These are phyloP conservation scores for Actenoides lindsayi DNA, from an alignment of 2,113 vertebrate species.

Conservation along the genomic window DNA sequence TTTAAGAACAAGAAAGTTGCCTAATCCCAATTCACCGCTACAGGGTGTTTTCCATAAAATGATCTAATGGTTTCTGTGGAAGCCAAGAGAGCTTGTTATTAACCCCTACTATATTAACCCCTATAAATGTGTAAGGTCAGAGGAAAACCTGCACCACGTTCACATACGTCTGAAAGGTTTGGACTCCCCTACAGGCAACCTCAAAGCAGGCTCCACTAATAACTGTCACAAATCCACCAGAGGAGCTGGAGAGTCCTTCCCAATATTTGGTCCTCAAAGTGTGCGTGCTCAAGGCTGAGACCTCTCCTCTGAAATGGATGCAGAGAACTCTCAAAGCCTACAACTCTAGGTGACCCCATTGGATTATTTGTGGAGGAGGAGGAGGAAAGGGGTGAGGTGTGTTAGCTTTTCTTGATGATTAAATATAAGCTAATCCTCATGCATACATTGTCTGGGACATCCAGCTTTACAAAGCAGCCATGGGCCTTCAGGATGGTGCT, in stretches of 20 bases:
- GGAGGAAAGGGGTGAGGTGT: not conserved
- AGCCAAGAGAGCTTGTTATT: not conserved
- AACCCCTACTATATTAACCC: not conserved
- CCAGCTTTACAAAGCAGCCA: not conserved
- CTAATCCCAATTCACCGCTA: not conserved
- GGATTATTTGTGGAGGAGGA: not conserved
- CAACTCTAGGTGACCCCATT: not conserved
- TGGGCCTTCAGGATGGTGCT: not conserved
- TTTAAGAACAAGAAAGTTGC: not conserved
- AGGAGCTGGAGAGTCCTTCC: not conserved
- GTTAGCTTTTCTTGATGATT: not conserved
- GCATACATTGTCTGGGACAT: not conserved
- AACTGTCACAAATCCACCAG: not conserved
- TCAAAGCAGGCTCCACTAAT: not conserved
- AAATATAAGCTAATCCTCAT: not conserved
- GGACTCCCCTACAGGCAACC: not conserved
- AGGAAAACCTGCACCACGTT: not conserved
- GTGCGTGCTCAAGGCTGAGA: not conserved
- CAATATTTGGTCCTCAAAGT: not conserved
- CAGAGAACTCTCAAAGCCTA: not conserved
- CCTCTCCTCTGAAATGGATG: not conserved
- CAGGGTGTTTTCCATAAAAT: slow-evolving; percentile 24
- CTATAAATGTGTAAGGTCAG: not conserved
- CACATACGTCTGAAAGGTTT: fast-evolving
- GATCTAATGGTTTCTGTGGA: not conserved